These are phyloP conservation scores for Flexamia atlantica DNA, from an alignment of 2,888 invertebrate species.

Conservation along the genomic window DNA sequence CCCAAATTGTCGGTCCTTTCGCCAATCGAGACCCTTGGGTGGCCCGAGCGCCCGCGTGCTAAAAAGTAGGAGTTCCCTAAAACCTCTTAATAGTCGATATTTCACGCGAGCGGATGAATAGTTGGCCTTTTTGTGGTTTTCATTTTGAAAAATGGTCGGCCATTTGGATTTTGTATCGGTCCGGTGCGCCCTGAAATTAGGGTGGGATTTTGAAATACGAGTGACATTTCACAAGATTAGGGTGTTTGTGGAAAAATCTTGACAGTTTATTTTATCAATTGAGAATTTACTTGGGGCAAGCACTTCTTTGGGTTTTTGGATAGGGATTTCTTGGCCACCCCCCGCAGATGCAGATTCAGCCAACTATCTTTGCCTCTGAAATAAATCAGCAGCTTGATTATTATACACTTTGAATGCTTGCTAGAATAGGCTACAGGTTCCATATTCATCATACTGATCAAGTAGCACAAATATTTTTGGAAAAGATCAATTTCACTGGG, in stretches of 20 bases:
- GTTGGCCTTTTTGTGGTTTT: conserved; percentile 32
- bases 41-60: conserved; percentile 3
- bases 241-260: neutral
- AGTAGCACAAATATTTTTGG: too few relatives aligned
- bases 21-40: conserved; percentile 37
- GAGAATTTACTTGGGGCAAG: too few relatives aligned
- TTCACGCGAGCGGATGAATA: conserved; percentile 17
- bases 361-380: too few relatives aligned
- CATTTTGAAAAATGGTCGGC: conserved; percentile 33
- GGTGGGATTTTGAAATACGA: neutral
- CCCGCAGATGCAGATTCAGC: too few relatives aligned
- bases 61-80: conserved; percentile 8
- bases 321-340: too few relatives aligned
- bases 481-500: too few relatives aligned
- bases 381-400: too few relatives aligned
- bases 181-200: neutral
- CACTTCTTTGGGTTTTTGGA: too few relatives aligned
- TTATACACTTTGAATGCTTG: too few relatives aligned
- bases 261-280: too few relatives aligned
- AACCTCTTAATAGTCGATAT: conserved; percentile 18
- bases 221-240: neutral
- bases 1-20: conserved; percentile 36
- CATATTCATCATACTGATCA: too few relatives aligned
- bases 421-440: too few relatives aligned
- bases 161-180: conserved; percentile 14